A percentile compares a stretch with the other conserved stretches of the same genome.
Evolutionary conservation across 2,113 vertebrate species (phyloP).

Genomic region (human): GRCh38 chr5:914501-915000

Average conservation of each 20-base stretch:
- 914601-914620: background rate
- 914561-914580: constrained; percentile 92
- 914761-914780: background rate
- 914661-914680: background rate
- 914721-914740: accelerated
- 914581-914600: constrained; percentile 41
- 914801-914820: accelerated
- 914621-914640: accelerated
- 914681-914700: background rate
- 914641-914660: background rate
- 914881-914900: background rate
- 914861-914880: background rate
- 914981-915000: accelerated
- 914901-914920: accelerated
- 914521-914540: constrained; percentile 91
- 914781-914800: accelerated
- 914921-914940: background rate
- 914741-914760: background rate
- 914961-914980: background rate
- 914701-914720: no score
- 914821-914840: background rate
- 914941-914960: no score
- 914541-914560: constrained; percentile 91
- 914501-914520: constrained; percentile 94
- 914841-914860: accelerated